A percentile compares a stretch with the other conserved stretches of the same genome.
Evolutionary conservation across 2,888 invertebrate species (phyloP).

Genomic region (Adela reaumurella): DNA sequence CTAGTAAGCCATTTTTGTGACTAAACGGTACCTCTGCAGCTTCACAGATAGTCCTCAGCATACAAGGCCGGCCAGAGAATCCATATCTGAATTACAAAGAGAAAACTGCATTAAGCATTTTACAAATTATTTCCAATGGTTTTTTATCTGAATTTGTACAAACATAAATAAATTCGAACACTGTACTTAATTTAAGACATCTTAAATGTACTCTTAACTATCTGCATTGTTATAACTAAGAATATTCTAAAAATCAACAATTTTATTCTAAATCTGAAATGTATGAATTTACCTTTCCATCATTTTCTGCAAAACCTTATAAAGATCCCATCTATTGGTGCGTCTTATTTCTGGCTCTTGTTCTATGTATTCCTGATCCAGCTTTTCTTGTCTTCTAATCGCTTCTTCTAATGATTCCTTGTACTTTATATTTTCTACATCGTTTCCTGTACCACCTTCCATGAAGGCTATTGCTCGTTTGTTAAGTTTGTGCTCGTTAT

Average conservation of each 20-base stretch:
- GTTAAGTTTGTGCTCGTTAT: conserved; percentile 22
- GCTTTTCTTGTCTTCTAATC: conserved; percentile 46
- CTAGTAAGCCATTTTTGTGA: conserved; percentile 67
- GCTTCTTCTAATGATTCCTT: conserved; percentile 32
- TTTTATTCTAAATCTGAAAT: too few relatives aligned
- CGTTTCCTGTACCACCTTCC: conserved; percentile 29
- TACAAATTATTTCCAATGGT: too few relatives aligned
- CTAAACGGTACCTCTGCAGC: conserved; percentile 65
- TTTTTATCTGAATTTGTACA: too few relatives aligned
- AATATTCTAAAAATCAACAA: too few relatives aligned
- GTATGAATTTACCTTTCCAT: conserved; percentile 55
- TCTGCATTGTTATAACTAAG: too few relatives aligned
- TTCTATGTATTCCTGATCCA: conserved; percentile 29
- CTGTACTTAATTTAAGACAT: too few relatives aligned
- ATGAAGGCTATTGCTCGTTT: conserved; percentile 31
- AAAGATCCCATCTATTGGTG: conserved; percentile 63
- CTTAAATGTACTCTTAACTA: too few relatives aligned
- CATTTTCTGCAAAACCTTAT: conserved; percentile 59
- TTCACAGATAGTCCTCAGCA: conserved; percentile 74
- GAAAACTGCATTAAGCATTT: too few relatives aligned
- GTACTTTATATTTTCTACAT: conserved; percentile 22
- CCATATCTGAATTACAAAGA: conserved; percentile 53
- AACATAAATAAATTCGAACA: too few relatives aligned
- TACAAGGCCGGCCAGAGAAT: conserved; percentile 64
- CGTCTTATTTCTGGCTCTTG: conserved; percentile 29